A percentile compares a stretch with the other conserved stretches of the same genome.
Conservation (phyloP, 2,113 vertebrate genomes). For the Potamarius usumacintae region DNA sequence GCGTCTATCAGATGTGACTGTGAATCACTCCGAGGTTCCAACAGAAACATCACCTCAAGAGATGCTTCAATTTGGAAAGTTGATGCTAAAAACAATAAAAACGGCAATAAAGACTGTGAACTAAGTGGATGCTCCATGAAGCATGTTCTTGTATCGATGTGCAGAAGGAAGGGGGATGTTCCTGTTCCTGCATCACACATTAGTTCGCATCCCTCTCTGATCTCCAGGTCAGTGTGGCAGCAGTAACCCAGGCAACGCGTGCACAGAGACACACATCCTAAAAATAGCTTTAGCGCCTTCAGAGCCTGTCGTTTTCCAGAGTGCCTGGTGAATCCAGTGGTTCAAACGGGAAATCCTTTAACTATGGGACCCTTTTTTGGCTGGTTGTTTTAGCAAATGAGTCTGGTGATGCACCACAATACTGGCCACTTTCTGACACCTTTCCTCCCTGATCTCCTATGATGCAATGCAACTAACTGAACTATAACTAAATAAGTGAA, state of each 20-base stretch:
- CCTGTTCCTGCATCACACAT: conserved; percentile 52
- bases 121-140: background rate
- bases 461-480: background rate
- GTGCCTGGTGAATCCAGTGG: conserved; percentile 65
- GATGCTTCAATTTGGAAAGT: conserved; percentile 6
- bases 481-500: background rate
- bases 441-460: background rate
- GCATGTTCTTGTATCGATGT: background rate
- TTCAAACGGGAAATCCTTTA: conserved; percentile 61
- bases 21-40: background rate
- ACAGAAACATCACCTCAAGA: background rate
- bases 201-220: conserved; percentile 60
- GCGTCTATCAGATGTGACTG: background rate
- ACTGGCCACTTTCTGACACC: background rate
- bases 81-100: background rate
- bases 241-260: conserved; percentile 76
- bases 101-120: background rate
- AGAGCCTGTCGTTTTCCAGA: conserved; percentile 69
- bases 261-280: conserved; percentile 58
- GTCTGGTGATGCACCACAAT: background rate
- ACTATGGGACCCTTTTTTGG: background rate
- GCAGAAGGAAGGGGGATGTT: background rate
- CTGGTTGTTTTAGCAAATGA: background rate
- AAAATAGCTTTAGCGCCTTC: conserved; percentile 73
- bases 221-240: conserved; percentile 65